A percentile compares a stretch with the other conserved stretches of the same genome.
Conservation (phyloP, 2,888 invertebrate genomes). For the Drosophila helvetica region DNA sequence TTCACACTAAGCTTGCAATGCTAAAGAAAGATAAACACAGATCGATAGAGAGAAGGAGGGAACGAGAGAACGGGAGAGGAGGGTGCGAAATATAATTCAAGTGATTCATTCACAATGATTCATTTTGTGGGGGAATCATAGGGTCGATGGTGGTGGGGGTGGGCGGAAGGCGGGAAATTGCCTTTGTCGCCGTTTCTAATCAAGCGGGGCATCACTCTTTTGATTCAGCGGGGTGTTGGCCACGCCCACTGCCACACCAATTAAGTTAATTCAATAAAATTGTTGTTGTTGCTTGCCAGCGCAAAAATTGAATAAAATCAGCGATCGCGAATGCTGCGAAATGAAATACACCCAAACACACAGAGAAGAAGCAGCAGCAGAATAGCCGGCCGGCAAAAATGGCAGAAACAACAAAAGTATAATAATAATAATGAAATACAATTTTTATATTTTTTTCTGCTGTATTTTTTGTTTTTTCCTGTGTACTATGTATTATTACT, state of each 20-base stretch:
- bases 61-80: too few relatives aligned
- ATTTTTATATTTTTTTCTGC: constrained; percentile 17
- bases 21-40: too few relatives aligned
- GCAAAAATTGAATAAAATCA: constrained; percentile 45
- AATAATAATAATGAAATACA: constrained; percentile 17
- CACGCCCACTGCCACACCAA: constrained; percentile 40
- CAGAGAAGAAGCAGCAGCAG: constrained; percentile 4
- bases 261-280: constrained; percentile 69
- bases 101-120: constrained; percentile 33
- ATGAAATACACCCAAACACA: background rate
- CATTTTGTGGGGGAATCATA: constrained; percentile 10
- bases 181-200: constrained; percentile 69
- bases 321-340: background rate
- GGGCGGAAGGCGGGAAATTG: constrained; percentile 49
- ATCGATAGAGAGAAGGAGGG: too few relatives aligned
- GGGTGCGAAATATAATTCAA: background rate
- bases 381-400: constrained; percentile 38
- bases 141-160: background rate
- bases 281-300: constrained; percentile 49
- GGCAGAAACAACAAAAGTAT: constrained; percentile 18
- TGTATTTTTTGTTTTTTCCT: background rate
- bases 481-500: constrained; percentile 13
- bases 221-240: constrained; percentile 7
- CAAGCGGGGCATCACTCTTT: constrained; percentile 31
- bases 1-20: too few relatives aligned